A percentile compares a stretch with the other conserved stretches of the same genome.
These are phyloP conservation scores for Actias luna DNA, from an alignment of 2,888 invertebrate genomes.

Conservation along the genomic window DNA sequence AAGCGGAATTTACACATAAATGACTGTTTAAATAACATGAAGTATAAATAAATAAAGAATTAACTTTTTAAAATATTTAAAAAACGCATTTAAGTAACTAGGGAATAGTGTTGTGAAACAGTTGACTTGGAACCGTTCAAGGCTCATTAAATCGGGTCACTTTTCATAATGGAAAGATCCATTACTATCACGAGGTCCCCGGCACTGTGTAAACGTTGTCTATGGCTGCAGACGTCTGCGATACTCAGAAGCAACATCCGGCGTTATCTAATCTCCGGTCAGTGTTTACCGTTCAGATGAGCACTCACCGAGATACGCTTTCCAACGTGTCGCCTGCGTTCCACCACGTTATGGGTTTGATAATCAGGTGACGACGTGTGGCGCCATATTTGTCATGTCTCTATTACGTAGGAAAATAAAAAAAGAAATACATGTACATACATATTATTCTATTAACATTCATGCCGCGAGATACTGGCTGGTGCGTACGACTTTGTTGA, in stretches of 20 bases:
- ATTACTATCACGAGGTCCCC: conserved; percentile 47
- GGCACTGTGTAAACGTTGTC: conserved; percentile 31
- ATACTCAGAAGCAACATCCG: conserved; percentile 69
- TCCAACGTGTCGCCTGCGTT: conserved; percentile 36
- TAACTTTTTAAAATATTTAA: too few species aligned
- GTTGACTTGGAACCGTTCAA: not conserved
- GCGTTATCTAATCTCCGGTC: conserved; percentile 78
- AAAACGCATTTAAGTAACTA: too few species aligned
- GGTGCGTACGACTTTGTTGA: not conserved
- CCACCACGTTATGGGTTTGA: not conserved
- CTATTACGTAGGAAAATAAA: conserved; percentile 15
- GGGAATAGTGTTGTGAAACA: not conserved
- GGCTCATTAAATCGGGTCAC: not conserved
- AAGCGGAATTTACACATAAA: too few species aligned
- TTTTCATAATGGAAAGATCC: conserved; percentile 40
- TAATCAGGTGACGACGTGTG: conserved; percentile 11
- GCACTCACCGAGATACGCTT: conserved; percentile 62
- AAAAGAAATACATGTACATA: too few species aligned
- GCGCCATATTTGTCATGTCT: conserved; percentile 11
- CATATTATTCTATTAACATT: not conserved
- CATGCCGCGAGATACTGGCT: not conserved
- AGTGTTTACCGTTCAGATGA: conserved; percentile 64
- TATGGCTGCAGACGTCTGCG: conserved; percentile 36
- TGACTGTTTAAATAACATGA: too few species aligned
- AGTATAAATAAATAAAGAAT: too few species aligned